These are phyloP conservation scores for Augochlora pura DNA, from an alignment of 1,140 invertebrate species.

Conservation along the genomic window DNA sequence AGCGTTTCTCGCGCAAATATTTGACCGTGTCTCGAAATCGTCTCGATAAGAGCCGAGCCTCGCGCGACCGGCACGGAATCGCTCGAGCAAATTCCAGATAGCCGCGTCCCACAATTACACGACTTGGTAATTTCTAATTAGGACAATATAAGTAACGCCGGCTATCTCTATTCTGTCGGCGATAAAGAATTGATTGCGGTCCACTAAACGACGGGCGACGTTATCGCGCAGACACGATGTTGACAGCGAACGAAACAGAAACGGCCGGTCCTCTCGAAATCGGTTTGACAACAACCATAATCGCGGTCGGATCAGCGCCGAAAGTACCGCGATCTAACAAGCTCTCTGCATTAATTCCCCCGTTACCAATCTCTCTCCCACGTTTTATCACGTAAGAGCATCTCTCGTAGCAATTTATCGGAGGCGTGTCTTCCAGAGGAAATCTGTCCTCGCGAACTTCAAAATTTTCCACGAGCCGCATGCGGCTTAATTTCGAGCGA, in stretches of 20 bases:
- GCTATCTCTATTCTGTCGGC: neutral
- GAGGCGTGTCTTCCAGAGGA: too few relatives aligned
- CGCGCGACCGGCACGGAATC: neutral
- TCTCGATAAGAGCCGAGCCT: conserved; percentile 17
- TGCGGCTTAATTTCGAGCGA: too few relatives aligned
- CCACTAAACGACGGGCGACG: conserved; percentile 14
- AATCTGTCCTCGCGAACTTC: too few relatives aligned
- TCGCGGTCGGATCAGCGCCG: neutral
- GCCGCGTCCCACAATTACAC: conserved; percentile 3
- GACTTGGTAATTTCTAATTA: conserved; percentile 15
- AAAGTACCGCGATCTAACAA: neutral
- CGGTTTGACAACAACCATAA: too few relatives aligned
- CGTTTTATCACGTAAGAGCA: neutral
- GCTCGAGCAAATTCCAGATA: neutral
- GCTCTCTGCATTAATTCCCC: neutral
- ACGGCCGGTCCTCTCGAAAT: neutral
- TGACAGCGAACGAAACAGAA: conserved; percentile 1
- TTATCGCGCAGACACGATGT: conserved; percentile 1
- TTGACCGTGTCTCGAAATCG: conserved; percentile 6
- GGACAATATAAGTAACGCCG: neutral
- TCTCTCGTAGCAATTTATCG: neutral
- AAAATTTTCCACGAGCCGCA: conserved; percentile 17
- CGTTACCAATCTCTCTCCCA: neutral
- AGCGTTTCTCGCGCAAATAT: conserved; percentile 14
- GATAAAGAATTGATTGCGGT: conserved; percentile 17